Conservation (phyloP, 2,797 vertebrate species). For the Tenualosa thibaudeaui region DNA sequence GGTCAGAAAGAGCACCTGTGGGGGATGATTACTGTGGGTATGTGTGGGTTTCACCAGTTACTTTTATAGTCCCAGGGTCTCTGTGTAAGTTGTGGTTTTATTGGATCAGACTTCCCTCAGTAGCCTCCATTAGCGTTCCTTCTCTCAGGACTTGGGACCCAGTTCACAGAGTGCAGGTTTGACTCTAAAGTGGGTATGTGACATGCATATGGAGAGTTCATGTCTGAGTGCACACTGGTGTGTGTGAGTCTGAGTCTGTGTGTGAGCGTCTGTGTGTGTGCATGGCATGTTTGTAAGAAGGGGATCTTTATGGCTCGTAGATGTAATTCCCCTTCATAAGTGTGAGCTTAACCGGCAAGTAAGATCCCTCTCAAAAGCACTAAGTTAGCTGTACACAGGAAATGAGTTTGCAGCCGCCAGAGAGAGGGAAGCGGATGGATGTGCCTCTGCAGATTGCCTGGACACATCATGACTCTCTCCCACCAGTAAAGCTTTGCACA, state of each 20-base stretch:
- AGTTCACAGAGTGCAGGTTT: neutral
- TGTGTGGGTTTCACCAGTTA: neutral
- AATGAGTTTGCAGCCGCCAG: slow-evolving; percentile 16
- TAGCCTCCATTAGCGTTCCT: neutral
- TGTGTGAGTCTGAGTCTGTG: neutral
- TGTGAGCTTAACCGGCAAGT: slow-evolving; percentile 1
- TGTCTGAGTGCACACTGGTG: neutral
- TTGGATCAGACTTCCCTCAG: neutral
- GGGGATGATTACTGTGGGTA: neutral
- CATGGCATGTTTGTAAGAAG: neutral
- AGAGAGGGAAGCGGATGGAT: neutral
- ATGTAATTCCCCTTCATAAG: slow-evolving; percentile 1
- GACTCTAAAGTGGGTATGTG: neutral
- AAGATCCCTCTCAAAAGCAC: neutral
- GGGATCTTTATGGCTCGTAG: slow-evolving; percentile 12
- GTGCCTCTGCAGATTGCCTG: neutral
- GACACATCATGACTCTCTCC: slow-evolving; percentile 18
- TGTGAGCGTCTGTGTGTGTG: neutral
- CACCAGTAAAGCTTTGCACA: neutral
- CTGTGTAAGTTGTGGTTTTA: neutral
- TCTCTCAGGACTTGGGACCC: neutral
- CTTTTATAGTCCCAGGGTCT: neutral
- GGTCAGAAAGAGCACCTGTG: neutral
- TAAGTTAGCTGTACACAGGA: neutral
- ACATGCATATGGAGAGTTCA: neutral